phyloP scores from a whole-genome alignment of 1,140 invertebrate species.

The Helicoverpa armigera region DNA sequence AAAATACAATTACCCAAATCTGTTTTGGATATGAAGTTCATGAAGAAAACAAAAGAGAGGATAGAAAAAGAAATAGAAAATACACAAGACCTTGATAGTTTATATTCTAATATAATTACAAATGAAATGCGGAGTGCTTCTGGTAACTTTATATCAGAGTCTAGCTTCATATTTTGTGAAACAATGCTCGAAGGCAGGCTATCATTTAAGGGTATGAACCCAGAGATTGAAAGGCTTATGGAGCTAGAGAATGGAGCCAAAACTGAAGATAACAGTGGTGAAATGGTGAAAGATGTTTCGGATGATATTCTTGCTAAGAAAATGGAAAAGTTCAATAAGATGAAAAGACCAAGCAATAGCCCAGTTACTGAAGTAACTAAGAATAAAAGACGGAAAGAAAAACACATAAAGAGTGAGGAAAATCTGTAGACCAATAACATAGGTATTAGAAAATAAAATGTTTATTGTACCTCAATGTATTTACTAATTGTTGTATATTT shows the following conservation, averaged over 20 bases:
- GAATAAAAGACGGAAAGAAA: conserved; percentile 59
- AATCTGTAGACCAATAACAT: background rate
- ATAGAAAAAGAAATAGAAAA: conserved; percentile 92
- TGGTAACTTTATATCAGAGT: conserved; percentile 91
- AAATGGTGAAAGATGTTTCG: conserved; percentile 89
- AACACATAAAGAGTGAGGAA: background rate
- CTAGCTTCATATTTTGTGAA: conserved; percentile 92
- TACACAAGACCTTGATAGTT: conserved; percentile 88
- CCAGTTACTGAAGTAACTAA: conserved; percentile 61
- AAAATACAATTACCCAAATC: conserved; percentile 89
- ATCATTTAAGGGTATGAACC: conserved; percentile 96
- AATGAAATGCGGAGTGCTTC: conserved; percentile 87
- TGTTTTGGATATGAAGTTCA: conserved; percentile 94
- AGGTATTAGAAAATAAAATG: background rate
- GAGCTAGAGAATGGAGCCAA: conserved; percentile 82
- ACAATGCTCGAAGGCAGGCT: conserved; percentile 92
- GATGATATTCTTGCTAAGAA: conserved; percentile 87
- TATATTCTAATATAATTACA: conserved; percentile 90
- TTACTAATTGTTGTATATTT: too few species aligned
- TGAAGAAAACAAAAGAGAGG: conserved; percentile 95
- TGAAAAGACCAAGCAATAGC: conserved; percentile 62
- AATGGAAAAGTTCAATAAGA: conserved; percentile 87
- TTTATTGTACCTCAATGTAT: too few species aligned
- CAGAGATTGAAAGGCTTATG: conserved; percentile 93
- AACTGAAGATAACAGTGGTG: conserved; percentile 71